A percentile compares a stretch with the other conserved stretches of the same genome.
phyloP scores from a whole-genome alignment of 2,113 vertebrate species.

The Tupaia chinensis region DNA sequence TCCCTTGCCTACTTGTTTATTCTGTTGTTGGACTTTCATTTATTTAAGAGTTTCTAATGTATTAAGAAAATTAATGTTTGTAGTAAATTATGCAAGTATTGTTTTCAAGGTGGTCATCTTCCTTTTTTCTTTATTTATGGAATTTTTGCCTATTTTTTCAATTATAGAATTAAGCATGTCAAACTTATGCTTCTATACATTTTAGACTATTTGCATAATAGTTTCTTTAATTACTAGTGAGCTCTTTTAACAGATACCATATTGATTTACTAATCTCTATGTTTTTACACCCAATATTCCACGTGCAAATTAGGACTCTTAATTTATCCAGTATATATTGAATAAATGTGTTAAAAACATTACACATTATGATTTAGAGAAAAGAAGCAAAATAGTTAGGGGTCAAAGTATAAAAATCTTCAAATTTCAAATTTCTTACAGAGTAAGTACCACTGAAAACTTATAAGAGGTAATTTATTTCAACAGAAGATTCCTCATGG shows the following conservation, averaged over 20 bases:
- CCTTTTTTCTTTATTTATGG: not conserved
- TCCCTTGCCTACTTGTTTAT: not conserved
- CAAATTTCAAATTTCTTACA: not conserved
- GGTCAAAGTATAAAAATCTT: not conserved
- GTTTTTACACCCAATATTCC: not conserved
- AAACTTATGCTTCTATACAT: not conserved
- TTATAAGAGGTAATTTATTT: not conserved
- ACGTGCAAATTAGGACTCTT: not conserved
- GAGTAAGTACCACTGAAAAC: not conserved
- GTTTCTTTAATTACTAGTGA: not conserved
- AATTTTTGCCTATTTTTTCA: not conserved
- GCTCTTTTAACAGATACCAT: not conserved
- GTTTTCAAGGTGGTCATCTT: not conserved
- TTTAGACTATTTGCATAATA: not conserved
- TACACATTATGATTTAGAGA: not conserved
- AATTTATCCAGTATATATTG: not conserved
- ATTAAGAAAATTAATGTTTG: not conserved
- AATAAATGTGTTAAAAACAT: not conserved
- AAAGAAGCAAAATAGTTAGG: not conserved
- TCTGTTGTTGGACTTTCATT: not conserved
- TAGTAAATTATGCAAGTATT: not conserved
- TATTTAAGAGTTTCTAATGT: not conserved
- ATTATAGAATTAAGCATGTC: not conserved
- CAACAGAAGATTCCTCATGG: too few species aligned
- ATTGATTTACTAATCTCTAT: not conserved